Evolutionary conservation across 2,113 vertebrate genomes (phyloP).

Genomic region (Tetrao urogallus): DNA sequence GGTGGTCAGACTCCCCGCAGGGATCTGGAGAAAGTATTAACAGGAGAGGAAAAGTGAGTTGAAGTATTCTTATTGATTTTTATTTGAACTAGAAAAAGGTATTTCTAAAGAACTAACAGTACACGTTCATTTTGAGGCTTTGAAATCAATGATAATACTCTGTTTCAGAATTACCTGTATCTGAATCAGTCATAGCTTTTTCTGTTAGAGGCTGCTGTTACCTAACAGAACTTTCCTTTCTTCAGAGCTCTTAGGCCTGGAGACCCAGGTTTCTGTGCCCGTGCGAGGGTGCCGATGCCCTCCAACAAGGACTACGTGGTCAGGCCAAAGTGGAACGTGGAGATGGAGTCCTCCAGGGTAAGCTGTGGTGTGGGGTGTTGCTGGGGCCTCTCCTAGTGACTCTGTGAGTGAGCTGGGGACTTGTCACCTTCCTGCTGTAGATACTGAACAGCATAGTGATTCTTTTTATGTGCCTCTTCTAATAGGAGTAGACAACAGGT

Average conservation of each 20-base stretch:
- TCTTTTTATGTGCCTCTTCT: neutral
- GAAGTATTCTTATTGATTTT: neutral
- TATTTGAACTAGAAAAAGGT: neutral
- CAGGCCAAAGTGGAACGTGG: constrained; percentile 97
- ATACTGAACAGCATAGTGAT: neutral
- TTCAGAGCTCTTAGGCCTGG: constrained; percentile 92
- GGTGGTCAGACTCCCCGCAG: constrained; percentile 97
- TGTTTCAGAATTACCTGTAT: neutral
- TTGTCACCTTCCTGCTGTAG: accelerated
- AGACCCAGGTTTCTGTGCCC: constrained; percentile 96
- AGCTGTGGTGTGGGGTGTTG: neutral
- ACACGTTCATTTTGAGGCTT: neutral
- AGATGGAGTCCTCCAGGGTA: constrained; percentile 92
- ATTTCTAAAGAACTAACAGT: neutral
- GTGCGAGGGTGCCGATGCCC: constrained; percentile 95
- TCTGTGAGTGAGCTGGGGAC: neutral
- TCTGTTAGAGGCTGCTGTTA: neutral
- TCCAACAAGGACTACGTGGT: constrained; percentile 99
- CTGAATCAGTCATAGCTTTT: neutral
- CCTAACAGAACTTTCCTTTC: neutral
- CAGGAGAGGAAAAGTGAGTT: constrained; percentile 96
- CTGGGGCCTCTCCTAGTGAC: neutral
- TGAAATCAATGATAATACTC: neutral
- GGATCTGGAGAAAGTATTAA: constrained; percentile 97
- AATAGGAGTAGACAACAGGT: neutral